These are phyloP conservation scores for Palaemon carinicauda DNA, from an alignment of 1,140 invertebrate genomes.

Conservation along the genomic window DNA sequence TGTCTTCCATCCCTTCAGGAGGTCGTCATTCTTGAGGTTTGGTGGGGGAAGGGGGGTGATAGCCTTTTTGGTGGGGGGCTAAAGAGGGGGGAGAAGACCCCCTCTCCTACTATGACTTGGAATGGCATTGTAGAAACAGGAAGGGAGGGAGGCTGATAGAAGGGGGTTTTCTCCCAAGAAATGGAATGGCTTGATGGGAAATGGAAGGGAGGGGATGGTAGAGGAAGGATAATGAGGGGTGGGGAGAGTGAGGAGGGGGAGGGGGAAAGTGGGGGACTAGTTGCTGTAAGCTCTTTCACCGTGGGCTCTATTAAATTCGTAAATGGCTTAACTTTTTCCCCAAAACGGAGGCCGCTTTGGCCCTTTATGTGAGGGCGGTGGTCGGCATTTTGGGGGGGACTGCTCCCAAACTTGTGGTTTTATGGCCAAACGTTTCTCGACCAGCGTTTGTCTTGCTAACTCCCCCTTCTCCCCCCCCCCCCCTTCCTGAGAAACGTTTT, in stretches of 20 bases:
- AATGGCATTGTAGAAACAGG: no score
- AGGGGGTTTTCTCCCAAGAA: no score
- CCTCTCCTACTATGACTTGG: no score
- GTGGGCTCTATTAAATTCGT: conserved; percentile 9
- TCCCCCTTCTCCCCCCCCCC: not conserved
- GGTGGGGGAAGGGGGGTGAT: no score
- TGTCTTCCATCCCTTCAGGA: not conserved
- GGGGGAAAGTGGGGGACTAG: not conserved
- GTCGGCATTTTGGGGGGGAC: not conserved
- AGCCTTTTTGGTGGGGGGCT: no score
- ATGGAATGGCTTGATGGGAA: not conserved
- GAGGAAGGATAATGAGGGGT: not conserved
- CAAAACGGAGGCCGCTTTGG: not conserved
- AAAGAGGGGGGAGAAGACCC: no score
- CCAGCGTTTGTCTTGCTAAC: not conserved
- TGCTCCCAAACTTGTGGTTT: not conserved
- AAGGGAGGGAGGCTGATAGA: not conserved
- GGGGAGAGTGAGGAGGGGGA: not conserved
- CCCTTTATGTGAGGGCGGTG: not conserved
- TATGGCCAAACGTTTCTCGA: not conserved
- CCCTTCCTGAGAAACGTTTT: not conserved
- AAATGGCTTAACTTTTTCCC: not conserved
- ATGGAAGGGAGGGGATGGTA: not conserved
- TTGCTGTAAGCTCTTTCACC: not conserved
- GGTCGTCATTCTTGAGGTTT: no score